A percentile compares a stretch with the other conserved stretches of the same genome.
phyloP scores from a whole-genome alignment of 2,888 invertebrate species.

The Rhorus exstirpatorius region DNA sequence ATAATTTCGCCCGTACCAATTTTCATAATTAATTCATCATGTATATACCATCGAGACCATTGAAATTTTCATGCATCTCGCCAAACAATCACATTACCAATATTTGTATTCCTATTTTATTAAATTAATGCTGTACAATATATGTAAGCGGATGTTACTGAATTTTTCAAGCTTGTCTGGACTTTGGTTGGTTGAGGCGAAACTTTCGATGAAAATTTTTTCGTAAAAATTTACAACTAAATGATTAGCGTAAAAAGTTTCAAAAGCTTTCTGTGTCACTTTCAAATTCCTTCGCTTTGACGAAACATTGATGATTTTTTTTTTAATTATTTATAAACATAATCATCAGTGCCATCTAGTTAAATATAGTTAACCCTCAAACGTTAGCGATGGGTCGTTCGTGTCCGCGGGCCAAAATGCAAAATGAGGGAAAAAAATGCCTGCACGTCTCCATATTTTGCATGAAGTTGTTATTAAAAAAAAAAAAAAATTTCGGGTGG shows the following conservation, averaged over 20 bases:
- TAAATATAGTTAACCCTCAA: too few species aligned
- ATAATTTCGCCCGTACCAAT: conserved; percentile 30
- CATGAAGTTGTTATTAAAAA: too few species aligned
- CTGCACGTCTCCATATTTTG: too few species aligned
- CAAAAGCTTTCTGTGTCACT: not conserved
- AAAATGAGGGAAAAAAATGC: too few species aligned
- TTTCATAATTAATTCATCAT: conserved; percentile 52
- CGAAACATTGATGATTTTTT: not conserved
- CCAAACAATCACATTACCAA: not conserved
- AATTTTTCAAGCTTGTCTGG: not conserved
- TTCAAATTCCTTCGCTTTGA: not conserved
- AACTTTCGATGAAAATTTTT: not conserved
- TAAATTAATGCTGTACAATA: not conserved
- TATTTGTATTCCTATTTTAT: not conserved
- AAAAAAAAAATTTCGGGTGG: too few species aligned
- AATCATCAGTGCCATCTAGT: conserved; percentile 8
- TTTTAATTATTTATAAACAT: not conserved
- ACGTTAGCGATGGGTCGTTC: too few species aligned
- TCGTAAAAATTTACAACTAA: not conserved
- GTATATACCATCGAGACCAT: conserved; percentile 11
- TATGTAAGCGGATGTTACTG: not conserved
- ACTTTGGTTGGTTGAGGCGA: not conserved
- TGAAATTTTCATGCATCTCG: not conserved
- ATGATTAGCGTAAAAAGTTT: not conserved
- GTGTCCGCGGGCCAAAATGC: too few species aligned